Base-by-base conservation (phyloP, 2,113 vertebrate species). In the Falcunculus frontatus region DNA sequence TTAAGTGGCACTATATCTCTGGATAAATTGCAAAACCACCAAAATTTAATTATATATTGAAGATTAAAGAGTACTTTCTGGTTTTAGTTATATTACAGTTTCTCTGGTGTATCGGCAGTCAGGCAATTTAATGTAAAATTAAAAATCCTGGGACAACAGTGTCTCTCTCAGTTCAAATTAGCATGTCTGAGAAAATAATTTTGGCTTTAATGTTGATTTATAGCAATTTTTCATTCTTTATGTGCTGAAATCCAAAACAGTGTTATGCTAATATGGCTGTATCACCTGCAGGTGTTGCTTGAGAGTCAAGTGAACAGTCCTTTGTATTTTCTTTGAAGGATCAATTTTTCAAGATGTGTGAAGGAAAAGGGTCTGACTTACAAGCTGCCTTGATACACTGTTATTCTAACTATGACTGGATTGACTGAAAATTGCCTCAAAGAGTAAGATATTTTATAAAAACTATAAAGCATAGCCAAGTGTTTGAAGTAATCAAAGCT, bases 1-100 rank as follows among this genome's bases (percentile, higher is more conserved):
- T 92, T 87, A 89, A 92, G 39, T 79, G 62, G 56, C 84, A 19
- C 49, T 56, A 20, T 72, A 77, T 95, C 81, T 97, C 91, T 93
- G 89, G 87, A 85, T 91, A 69, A 93, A 96, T 87, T 93, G 70
- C 69, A 94, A 95, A 96, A 73, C 10, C 84, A 84, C 81, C 81
- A 96, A 87, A 80, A 79, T 83, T 94, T 95, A 95, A 96, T 96
- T 96, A 96, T 80, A 62, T 84, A 85, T 96, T 91, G 75, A 93
- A 93, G 83, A 95, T 96, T 93, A 95, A 94, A 91, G 82, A 87
- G n/a, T 93, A 16, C 55, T 73, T 91, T 95, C 67, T 91, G 65
- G 56, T 84, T 35, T 89, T 87, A 89, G 76, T 94, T 89, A 69
- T 76, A 69, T 85, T 92, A 65, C 39, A 49, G 57, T 91, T 96